These are phyloP conservation scores for Andrena haemorrhoa DNA, from an alignment of 2,888 invertebrate species.

Conservation along the genomic window DNA sequence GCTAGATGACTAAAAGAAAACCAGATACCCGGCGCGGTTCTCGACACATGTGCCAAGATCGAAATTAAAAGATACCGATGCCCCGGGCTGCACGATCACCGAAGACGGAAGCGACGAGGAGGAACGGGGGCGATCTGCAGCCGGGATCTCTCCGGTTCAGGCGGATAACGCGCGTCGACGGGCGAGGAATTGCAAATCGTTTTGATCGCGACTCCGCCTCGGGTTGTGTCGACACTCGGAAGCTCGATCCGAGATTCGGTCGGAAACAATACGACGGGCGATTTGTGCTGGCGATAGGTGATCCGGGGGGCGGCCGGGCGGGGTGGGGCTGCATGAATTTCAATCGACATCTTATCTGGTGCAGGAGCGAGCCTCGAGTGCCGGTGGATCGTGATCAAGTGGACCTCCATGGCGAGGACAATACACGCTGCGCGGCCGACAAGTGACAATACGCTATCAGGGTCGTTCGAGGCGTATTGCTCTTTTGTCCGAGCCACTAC, in stretches of 20 bases:
- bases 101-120: neutral
- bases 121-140: neutral
- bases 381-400: slow-evolving; percentile 85
- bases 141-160: neutral
- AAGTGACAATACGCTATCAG: slow-evolving; percentile 82
- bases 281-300: slow-evolving; percentile 74
- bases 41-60: neutral
- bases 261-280: slow-evolving; percentile 76
- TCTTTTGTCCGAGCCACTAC: slow-evolving; percentile 82
- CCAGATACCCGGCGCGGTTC: neutral
- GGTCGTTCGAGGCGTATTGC: slow-evolving; percentile 81
- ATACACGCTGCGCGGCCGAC: slow-evolving; percentile 79
- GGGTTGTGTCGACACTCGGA: slow-evolving; percentile 60
- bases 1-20: neutral
- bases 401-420: slow-evolving; percentile 84
- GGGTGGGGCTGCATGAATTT: slow-evolving; percentile 82
- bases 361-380: slow-evolving; percentile 80
- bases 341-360: slow-evolving; percentile 84
- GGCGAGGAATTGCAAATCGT: slow-evolving; percentile 51
- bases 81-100: neutral
- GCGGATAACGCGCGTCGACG: slow-evolving; percentile 2
- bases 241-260: slow-evolving; percentile 63
- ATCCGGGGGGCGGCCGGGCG: slow-evolving; percentile 22
- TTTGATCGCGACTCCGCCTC: slow-evolving; percentile 36
- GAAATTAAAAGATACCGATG: slow-evolving; percentile 3